Conservation (phyloP, 2,888 invertebrate genomes). For the Agrochola circellaris region DNA sequence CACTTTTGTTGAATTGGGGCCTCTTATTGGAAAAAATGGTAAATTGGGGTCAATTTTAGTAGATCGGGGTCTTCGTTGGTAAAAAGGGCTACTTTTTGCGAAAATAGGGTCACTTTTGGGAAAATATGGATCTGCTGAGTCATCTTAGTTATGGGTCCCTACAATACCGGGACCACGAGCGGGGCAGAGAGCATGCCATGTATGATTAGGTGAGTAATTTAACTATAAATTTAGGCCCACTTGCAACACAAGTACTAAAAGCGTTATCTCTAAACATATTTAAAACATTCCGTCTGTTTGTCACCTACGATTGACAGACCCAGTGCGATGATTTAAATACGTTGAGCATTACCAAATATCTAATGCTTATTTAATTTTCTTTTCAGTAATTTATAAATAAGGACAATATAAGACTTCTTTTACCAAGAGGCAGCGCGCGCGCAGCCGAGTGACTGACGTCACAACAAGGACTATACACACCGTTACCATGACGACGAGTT, state of each 20-base stretch:
- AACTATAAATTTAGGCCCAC: neutral
- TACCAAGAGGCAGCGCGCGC: constrained; percentile 55
- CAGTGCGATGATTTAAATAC: neutral
- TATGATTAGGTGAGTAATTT: constrained; percentile 76
- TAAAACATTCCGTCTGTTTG: too few species aligned
- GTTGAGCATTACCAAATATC: neutral
- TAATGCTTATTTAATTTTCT: constrained; percentile 9
- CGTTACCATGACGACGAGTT: constrained; percentile 59
- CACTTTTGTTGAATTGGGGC: too few species aligned
- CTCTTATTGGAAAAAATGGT: too few species aligned
- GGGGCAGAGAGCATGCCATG: constrained; percentile 69
- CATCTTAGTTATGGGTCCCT: neutral
- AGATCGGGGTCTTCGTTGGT: too few species aligned
- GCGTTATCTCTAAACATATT: too few species aligned
- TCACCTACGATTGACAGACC: too few species aligned
- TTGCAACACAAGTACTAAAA: too few species aligned
- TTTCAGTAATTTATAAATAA: constrained; percentile 60
- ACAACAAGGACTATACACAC: constrained; percentile 41
- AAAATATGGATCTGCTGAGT: neutral
- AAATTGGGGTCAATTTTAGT: too few species aligned
- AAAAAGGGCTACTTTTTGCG: too few species aligned
- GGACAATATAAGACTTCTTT: constrained; percentile 66
- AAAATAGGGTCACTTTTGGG: neutral
- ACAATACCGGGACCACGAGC: constrained; percentile 52
- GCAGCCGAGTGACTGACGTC: constrained; percentile 54